phyloP scores from a whole-genome alignment of 2,113 vertebrate genomes.

The Chaetodon auriga region DNA sequence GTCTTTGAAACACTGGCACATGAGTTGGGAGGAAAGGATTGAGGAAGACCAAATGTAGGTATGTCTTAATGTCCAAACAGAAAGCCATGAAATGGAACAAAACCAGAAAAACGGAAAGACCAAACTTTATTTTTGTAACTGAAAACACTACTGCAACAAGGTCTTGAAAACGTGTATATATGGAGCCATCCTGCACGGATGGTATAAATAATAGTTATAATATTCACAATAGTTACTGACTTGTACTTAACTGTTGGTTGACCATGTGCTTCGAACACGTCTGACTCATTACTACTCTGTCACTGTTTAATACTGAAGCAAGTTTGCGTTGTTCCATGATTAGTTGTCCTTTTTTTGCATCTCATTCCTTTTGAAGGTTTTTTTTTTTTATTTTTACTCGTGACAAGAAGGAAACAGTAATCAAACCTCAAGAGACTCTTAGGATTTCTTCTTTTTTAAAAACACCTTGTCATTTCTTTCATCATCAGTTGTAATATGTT shows the following conservation, averaged over 20 bases:
- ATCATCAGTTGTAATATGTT: conserved; percentile 61
- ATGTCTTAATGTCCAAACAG: conserved; percentile 66
- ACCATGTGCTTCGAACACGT: conserved; percentile 56
- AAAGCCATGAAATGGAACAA: conserved; percentile 75
- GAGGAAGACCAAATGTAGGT: conserved; percentile 75
- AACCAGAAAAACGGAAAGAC: conserved; percentile 61
- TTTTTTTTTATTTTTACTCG: conserved; percentile 38
- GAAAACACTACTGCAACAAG: conserved; percentile 37
- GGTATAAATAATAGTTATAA: conserved; percentile 73
- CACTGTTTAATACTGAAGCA: conserved; percentile 45
- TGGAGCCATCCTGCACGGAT: conserved; percentile 42
- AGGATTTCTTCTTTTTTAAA: conserved; percentile 2
- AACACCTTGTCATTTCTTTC: conserved; percentile 32
- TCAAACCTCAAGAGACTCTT: conserved; percentile 45
- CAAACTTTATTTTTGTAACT: conserved; percentile 80
- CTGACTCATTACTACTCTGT: conserved; percentile 42
- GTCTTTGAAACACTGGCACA: conserved; percentile 71
- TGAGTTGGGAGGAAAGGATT: neutral
- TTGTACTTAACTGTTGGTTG: conserved; percentile 62
- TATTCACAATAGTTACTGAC: conserved; percentile 63
- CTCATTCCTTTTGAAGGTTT: conserved; percentile 40
- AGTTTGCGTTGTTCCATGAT: conserved; percentile 33
- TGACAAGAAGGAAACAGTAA: conserved; percentile 13
- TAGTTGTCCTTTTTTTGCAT: conserved; percentile 37
- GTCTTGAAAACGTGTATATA: conserved; percentile 65